A percentile compares a stretch with the other conserved stretches of the same genome.
These are phyloP conservation scores for Eristalis intricaria DNA, from an alignment of 2,888 invertebrate genomes.

Conservation along the genomic window DNA sequence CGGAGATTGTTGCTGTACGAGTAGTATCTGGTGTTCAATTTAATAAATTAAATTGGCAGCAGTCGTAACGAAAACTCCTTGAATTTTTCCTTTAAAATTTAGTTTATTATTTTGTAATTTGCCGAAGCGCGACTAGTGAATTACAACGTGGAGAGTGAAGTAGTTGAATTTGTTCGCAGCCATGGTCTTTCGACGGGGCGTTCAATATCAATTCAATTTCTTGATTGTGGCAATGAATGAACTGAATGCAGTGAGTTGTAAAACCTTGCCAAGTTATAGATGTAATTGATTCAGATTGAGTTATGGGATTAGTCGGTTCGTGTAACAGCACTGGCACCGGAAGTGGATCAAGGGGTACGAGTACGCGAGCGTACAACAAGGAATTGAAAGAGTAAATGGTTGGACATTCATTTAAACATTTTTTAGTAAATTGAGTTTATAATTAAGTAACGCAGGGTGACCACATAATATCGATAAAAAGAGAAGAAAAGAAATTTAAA, in stretches of 20 bases:
- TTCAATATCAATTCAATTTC: neutral
- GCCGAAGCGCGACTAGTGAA: conserved; percentile 55
- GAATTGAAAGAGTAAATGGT: too few relatives aligned
- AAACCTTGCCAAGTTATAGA: neutral
- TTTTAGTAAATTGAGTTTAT: too few relatives aligned
- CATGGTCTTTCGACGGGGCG: neutral
- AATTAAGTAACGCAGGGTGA: too few relatives aligned
- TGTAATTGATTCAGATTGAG: neutral
- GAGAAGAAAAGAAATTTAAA: too few relatives aligned
- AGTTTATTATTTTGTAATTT: conserved; percentile 64
- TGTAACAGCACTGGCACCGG: too few relatives aligned
- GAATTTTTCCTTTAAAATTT: conserved; percentile 47
- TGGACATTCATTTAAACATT: too few relatives aligned
- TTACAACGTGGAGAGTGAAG: neutral
- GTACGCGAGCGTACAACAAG: too few relatives aligned
- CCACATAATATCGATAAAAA: too few relatives aligned
- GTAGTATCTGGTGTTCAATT: conserved; percentile 59
- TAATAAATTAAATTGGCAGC: conserved; percentile 68
- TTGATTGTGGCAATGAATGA: neutral
- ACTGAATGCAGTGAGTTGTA: neutral
- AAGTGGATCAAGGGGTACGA: too few relatives aligned
- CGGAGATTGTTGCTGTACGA: conserved; percentile 59
- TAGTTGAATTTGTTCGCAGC: neutral
- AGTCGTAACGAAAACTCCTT: conserved; percentile 46
- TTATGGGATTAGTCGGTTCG: too few relatives aligned